phyloP scores from a whole-genome alignment of 2,113 vertebrate genomes.

The Nasalis larvatus region DNA sequence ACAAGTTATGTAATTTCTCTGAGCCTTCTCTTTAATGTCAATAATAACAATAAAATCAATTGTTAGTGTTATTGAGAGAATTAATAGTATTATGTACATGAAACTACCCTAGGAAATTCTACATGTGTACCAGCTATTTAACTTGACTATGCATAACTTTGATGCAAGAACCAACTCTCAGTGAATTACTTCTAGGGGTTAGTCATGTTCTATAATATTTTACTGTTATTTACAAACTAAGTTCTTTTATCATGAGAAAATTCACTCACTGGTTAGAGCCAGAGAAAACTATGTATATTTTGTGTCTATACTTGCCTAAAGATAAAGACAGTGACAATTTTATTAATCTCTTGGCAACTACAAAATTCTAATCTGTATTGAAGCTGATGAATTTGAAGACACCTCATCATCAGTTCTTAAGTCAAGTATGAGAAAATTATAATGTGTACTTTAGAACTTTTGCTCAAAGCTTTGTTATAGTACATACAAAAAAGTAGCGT shows the following conservation, averaged over 20 bases:
- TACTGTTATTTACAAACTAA: background rate
- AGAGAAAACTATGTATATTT: background rate
- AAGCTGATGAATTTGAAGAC: background rate
- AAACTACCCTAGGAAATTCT: background rate
- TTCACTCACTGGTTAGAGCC: background rate
- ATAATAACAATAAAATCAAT: background rate
- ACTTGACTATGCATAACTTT: background rate
- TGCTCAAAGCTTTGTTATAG: background rate
- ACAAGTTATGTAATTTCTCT: background rate
- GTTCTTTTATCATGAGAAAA: background rate
- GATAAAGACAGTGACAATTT: background rate
- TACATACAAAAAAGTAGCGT: background rate
- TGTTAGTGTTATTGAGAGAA: background rate
- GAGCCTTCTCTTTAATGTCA: background rate
- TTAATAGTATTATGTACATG: background rate
- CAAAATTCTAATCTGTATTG: background rate
- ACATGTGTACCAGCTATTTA: background rate
- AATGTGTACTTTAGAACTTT: background rate
- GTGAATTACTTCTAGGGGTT: background rate
- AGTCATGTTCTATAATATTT: background rate
- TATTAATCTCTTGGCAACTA: background rate
- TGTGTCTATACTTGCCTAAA: background rate
- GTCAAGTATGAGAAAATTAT: background rate
- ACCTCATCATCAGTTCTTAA: background rate
- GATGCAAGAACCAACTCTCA: background rate